Conservation (phyloP, 2,113 vertebrate genomes). For the Hystrix brachyura region DNA sequence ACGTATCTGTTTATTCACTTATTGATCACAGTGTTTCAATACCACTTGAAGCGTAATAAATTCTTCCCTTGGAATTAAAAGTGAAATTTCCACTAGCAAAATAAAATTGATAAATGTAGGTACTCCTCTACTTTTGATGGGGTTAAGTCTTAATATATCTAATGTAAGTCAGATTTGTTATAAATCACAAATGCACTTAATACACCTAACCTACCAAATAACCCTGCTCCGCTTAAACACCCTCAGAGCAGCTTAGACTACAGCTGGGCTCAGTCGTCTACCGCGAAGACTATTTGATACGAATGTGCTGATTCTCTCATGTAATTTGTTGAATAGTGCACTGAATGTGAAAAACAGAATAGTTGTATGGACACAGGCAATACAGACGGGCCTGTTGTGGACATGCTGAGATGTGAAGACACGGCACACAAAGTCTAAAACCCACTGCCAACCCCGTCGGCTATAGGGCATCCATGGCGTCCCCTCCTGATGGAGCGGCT, state of each 20-base stretch:
- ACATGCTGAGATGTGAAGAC: too few relatives aligned
- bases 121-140: not conserved
- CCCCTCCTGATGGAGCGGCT: too few relatives aligned
- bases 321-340: not conserved
- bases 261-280: not conserved
- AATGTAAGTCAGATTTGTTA: not conserved
- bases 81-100: not conserved
- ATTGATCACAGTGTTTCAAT: not conserved
- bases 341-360: not conserved
- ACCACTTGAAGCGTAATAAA: not conserved
- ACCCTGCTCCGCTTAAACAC: too few relatives aligned
- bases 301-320: not conserved
- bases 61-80: not conserved
- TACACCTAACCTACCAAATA: not conserved
- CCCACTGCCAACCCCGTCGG: not conserved
- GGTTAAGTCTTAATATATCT: not conserved
- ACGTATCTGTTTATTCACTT: not conserved
- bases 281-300: not conserved
- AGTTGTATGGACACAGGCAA: not conserved
- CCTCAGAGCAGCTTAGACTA: not conserved
- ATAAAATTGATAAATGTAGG: not conserved
- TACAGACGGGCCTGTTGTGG: not conserved
- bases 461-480: accelerated
- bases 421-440: not conserved
- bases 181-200: not conserved